Percentiles rank a stretch among this genome's conserved stretches.
Conservation (phyloP, 2,888 invertebrate species). For the Agapetus fuscipes region DNA sequence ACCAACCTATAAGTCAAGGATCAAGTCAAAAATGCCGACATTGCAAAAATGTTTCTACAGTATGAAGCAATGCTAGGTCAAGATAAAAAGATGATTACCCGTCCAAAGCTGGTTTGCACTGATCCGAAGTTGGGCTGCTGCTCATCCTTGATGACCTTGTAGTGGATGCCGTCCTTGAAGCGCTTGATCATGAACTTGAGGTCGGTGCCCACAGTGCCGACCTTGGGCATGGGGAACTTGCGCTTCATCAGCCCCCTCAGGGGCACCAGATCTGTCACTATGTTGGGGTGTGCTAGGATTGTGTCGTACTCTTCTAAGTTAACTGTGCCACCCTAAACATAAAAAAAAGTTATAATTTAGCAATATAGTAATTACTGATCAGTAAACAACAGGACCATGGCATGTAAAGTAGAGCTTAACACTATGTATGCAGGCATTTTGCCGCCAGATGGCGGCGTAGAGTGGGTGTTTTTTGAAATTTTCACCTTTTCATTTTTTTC, state of each 20-base stretch:
- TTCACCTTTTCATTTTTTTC: no score
- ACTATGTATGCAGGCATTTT: no score
- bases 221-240: conserved; percentile 60
- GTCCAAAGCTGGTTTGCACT: conserved; percentile 58
- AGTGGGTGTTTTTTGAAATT: no score
- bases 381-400: no score
- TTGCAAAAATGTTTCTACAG: conserved; percentile 22
- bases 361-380: conserved; percentile 1
- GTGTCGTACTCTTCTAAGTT: conserved; percentile 60
- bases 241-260: conserved; percentile 69
- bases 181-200: conserved; percentile 50
- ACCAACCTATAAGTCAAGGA: no score
- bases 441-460: no score
- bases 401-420: no score
- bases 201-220: conserved; percentile 59
- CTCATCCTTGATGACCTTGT: conserved; percentile 55
- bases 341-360: conserved; percentile 16
- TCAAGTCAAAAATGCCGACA: no score
- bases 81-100: no score
- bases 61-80: no score
- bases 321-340: conserved; percentile 53
- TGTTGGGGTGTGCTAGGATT: conserved; percentile 69
- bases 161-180: conserved; percentile 62
- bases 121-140: conserved; percentile 61
- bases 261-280: conserved; percentile 64